phyloP scores from a whole-genome alignment of 1,140 invertebrate genomes.

The Forficula auricularia region DNA sequence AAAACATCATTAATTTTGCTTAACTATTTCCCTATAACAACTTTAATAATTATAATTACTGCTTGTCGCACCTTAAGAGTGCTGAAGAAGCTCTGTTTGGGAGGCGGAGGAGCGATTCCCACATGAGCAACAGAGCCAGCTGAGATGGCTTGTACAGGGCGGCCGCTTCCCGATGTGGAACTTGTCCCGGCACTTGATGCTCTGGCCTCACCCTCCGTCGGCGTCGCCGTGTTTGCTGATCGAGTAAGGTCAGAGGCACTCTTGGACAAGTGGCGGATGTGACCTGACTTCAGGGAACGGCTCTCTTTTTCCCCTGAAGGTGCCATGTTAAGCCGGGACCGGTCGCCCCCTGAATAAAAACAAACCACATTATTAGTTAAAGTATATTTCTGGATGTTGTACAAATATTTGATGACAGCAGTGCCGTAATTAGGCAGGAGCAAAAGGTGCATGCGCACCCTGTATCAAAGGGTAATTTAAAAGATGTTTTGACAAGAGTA shows the following conservation, averaged over 20 bases:
- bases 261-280: conserved; percentile 25
- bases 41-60: conserved; percentile 9
- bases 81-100: conserved; percentile 50
- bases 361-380: not conserved
- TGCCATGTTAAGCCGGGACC: conserved; percentile 11
- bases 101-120: conserved; percentile 31
- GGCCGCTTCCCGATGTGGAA: conserved; percentile 22
- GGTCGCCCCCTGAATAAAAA: conserved; percentile 8
- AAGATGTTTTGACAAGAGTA: too few species aligned
- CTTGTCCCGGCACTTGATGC: conserved; percentile 9
- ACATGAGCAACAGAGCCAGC: conserved; percentile 20
- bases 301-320: not conserved
- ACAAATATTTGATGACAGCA: too few species aligned
- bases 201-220: not conserved
- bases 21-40: conserved; percentile 1
- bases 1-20: too few species aligned
- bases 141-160: conserved; percentile 26
- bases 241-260: conserved; percentile 27
- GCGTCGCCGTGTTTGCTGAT: conserved; percentile 8
- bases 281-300: conserved; percentile 5
- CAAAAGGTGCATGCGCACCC: too few species aligned
- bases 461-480: too few species aligned
- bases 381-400: not conserved
- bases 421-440: too few species aligned
- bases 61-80: conserved; percentile 42